Evolutionary conservation across 2,888 invertebrate genomes (phyloP).

Genomic region (Lobophora halterata): DNA sequence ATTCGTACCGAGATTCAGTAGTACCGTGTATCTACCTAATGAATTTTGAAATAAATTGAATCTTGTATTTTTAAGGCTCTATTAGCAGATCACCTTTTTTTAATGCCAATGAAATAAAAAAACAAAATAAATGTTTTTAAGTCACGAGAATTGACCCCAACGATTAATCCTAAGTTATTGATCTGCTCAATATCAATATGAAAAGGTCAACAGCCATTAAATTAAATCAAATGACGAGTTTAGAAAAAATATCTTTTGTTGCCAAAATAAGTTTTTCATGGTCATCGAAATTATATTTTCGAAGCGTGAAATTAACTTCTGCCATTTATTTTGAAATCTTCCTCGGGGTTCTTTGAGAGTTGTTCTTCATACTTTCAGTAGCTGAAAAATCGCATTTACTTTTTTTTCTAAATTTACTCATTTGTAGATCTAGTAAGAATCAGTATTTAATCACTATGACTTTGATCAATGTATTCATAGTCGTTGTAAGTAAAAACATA

Average conservation of each 20-base stretch:
- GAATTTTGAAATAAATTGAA: no score
- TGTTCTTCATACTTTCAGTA: no score
- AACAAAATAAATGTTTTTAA: conserved; percentile 23
- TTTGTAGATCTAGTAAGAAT: no score
- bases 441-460: no score
- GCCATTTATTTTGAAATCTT: conserved; percentile 27
- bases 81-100: conserved; percentile 7
- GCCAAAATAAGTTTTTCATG: conserved; percentile 21
- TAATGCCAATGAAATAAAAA: conserved; percentile 19
- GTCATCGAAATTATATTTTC: conserved; percentile 38
- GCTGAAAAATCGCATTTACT: no score
- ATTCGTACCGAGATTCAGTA: no score
- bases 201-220: conserved; percentile 42
- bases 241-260: conserved; percentile 20
- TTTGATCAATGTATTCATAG: no score
- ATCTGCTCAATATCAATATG: conserved; percentile 24
- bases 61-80: conserved; percentile 2
- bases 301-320: conserved; percentile 44
- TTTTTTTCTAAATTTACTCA: no score
- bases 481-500: no score
- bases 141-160: conserved; percentile 20
- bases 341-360: no score
- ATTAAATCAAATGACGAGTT: conserved; percentile 28
- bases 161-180: conserved; percentile 29
- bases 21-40: no score